Evolutionary conservation across 2,888 invertebrate species (phyloP), one percentile per base, ranked within the genome.

Genomic region (Pteria penguin): DNA sequence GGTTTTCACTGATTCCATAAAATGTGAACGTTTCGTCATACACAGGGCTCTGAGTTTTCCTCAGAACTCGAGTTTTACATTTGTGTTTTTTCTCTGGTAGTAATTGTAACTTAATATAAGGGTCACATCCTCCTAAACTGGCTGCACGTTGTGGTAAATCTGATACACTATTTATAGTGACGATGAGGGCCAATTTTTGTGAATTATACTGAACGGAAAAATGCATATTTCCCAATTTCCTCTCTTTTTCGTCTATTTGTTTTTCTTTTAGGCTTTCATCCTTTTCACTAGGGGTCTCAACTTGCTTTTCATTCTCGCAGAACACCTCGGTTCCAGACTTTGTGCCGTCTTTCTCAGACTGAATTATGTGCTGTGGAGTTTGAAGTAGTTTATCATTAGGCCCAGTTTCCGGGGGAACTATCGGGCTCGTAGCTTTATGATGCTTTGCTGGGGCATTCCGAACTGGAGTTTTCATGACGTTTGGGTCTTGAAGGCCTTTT

Each of bases 11-110:
- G 67, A 92, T 86, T 72, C 98, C 98, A 91, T 98, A 99, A 94
- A 99, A 99, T 0, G 98, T 99, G 92, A 99, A 99, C 92, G 98
- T 98, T 93, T 99, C 99, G 90, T 99, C 98, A 93, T 98, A 99
- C 1, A 97, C 96, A 0, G 99, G 99, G 93, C 97, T 97, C 70
- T 97, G 94, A 61, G 99, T 98, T 92, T 98, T 98, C 83, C 98
- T 95, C 54, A 99, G 95, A 8, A 99, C 98, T 75, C 98, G 94
- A 78, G 98, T 98, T 93, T 98, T 98, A 72, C 98, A 98, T 92
- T 98, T 97, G 92, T 98, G 98, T 91, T 97, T 97, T 92, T 98
- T 98, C 90, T 99, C 99, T 0, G 99, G 99, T 83, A 99, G 93
- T 54, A 99, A 94, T 92, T 98, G 99, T 73, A 99, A 94, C 93